phyloP scores from a whole-genome alignment of 2,113 vertebrate species.

The Propithecus coquereli region DNA sequence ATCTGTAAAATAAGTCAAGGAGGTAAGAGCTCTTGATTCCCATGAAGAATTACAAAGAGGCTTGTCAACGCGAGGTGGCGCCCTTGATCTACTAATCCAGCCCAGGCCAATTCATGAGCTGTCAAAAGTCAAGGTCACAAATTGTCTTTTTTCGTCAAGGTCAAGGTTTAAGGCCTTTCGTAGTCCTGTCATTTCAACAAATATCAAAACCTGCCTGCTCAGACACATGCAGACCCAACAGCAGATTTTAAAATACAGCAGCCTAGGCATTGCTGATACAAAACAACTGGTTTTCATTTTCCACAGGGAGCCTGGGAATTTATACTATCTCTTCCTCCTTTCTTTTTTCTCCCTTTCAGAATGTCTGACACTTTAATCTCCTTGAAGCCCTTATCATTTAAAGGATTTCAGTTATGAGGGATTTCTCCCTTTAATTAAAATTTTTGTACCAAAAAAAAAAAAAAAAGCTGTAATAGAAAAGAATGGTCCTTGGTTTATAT shows the following conservation, averaged over 20 bases:
- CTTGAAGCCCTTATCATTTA: constrained; percentile 67
- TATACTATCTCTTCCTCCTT: constrained; percentile 18
- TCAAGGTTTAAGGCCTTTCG: constrained; percentile 88
- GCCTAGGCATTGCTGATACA: constrained; percentile 33
- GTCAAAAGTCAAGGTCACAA: constrained; percentile 91
- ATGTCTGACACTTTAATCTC: constrained; percentile 68
- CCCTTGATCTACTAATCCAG: constrained; percentile 84
- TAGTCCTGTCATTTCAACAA: constrained; percentile 80
- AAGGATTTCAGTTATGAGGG: constrained; percentile 58
- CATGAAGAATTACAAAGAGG: constrained; percentile 68
- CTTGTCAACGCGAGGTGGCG: constrained; percentile 84
- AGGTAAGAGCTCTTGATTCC: constrained; percentile 58
- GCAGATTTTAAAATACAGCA: constrained; percentile 67
- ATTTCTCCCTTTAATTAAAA: constrained; percentile 47
- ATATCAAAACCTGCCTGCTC: constrained; percentile 61
- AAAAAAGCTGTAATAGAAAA: constrained; percentile 54
- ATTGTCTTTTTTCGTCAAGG: constrained; percentile 84
- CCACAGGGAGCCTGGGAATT: constrained; percentile 7
- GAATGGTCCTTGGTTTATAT: constrained; percentile 36
- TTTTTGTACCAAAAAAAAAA: constrained; percentile 29
- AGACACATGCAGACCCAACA: constrained; percentile 51
- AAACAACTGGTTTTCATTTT: constrained; percentile 75
- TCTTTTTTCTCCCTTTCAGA: constrained; percentile 51
- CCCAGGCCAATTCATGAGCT: constrained; percentile 78
- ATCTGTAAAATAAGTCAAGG: constrained; percentile 59